Evolutionary conservation across 2,888 invertebrate genomes (phyloP).

Genomic region (Heliconius cydno): DNA sequence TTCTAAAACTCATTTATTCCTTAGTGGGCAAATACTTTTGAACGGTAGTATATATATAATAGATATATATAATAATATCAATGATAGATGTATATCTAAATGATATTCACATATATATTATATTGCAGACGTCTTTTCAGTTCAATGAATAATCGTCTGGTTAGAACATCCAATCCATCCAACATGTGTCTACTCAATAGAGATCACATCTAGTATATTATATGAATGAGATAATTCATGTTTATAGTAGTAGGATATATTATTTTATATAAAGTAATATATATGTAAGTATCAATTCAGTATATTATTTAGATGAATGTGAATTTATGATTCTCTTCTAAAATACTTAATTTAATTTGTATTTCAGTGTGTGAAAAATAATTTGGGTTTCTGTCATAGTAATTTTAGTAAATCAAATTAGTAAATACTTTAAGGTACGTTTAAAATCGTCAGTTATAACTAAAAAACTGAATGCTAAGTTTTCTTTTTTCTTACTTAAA

Average conservation of each 20-base stretch:
- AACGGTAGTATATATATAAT: too few species aligned
- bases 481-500: not conserved
- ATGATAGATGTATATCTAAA: too few species aligned
- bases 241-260: not conserved
- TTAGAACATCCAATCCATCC: too few species aligned
- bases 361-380: not conserved
- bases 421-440: too few species aligned
- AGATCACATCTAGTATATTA: constrained; percentile 16
- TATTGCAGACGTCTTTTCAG: constrained; percentile 35
- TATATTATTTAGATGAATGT: not conserved
- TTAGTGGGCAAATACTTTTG: too few species aligned
- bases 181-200: constrained; percentile 27
- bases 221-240: not conserved
- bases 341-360: too few species aligned
- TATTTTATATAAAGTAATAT: too few species aligned
- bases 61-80: too few species aligned
- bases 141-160: constrained; percentile 41
- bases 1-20: too few species aligned
- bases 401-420: too few species aligned
- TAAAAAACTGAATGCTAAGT: not conserved
- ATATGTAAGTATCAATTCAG: not conserved
- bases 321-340: not conserved
- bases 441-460: not conserved
- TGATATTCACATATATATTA: not conserved
- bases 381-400: not conserved